Percentiles rank a stretch among this genome's conserved stretches.
Evolutionary conservation across 2,113 vertebrate species (phyloP).

Genomic region (Embiotoca jacksoni): DNA sequence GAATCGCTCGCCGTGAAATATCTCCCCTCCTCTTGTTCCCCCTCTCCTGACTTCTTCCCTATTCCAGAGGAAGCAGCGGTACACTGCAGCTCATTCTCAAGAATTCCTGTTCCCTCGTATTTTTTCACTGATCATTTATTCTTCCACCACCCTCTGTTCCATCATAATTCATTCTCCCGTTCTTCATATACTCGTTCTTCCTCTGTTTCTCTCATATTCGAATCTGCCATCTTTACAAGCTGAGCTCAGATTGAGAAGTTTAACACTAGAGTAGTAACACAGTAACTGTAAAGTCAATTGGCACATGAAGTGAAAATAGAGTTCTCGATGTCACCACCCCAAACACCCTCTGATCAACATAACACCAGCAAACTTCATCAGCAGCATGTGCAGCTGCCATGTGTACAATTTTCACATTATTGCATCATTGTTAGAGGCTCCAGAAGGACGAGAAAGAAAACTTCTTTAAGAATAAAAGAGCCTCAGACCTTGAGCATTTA

Average conservation of each 20-base stretch:
- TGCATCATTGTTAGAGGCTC: slow-evolving; percentile 13
- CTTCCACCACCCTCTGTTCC: not conserved
- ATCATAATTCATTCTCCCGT: slow-evolving; percentile 11
- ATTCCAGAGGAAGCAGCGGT: slow-evolving; percentile 33
- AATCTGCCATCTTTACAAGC: slow-evolving; percentile 37
- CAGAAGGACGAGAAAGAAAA: not conserved
- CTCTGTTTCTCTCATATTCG: slow-evolving; percentile 1
- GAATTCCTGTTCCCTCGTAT: slow-evolving; percentile 22
- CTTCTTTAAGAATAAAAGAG: not conserved
- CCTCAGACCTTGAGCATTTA: not conserved
- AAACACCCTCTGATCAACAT: not conserved
- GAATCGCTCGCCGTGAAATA: slow-evolving; percentile 56
- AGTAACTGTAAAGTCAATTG: slow-evolving; percentile 10
- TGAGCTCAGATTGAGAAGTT: slow-evolving; percentile 25
- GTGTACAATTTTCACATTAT: not conserved
- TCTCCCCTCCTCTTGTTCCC: slow-evolving; percentile 36
- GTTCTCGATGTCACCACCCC: slow-evolving; percentile 18
- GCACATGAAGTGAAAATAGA: slow-evolving; percentile 27
- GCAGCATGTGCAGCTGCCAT: not conserved
- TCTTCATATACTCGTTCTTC: slow-evolving; percentile 16
- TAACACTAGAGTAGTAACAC: slow-evolving; percentile 26
- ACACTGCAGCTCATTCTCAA: slow-evolving; percentile 36
- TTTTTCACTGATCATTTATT: not conserved
- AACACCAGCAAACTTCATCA: not conserved
- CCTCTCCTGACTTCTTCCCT: slow-evolving; percentile 28